These are phyloP conservation scores for Pelodytes ibericus DNA, from an alignment of 2,797 vertebrate genomes.

Conservation along the genomic window DNA sequence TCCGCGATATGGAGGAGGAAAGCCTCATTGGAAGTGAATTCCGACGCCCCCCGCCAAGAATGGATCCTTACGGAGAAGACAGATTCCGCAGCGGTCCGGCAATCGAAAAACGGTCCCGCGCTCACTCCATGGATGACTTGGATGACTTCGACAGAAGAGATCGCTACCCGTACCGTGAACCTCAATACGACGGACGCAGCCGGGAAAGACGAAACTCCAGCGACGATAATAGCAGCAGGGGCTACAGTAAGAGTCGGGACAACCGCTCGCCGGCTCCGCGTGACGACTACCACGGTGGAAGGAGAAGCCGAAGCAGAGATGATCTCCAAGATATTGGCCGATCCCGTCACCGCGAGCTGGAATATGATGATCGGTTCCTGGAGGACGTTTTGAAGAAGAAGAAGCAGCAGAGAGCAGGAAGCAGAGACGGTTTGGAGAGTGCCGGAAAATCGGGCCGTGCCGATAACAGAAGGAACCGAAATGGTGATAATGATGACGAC, in stretches of 20 bases:
- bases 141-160: conserved; percentile 73
- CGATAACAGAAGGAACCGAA: conserved; percentile 60
- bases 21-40: conserved; percentile 82
- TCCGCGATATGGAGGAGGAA: conserved; percentile 76
- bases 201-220: conserved; percentile 75
- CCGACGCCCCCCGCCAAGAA: conserved; percentile 62
- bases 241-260: conserved; percentile 62
- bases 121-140: conserved; percentile 85
- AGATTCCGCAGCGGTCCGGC: conserved; percentile 46
- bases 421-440: conserved; percentile 73
- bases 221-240: conserved; percentile 73
- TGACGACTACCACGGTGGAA: conserved; percentile 62
- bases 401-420: conserved; percentile 77
- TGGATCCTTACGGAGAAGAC: conserved; percentile 60
- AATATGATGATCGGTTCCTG: conserved; percentile 80
- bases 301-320: conserved; percentile 83
- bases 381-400: conserved; percentile 84
- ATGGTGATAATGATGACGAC: conserved; percentile 63
- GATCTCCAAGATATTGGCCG: conserved; percentile 79
- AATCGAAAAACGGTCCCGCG: conserved; percentile 66
- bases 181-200: conserved; percentile 64
- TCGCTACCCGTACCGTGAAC: conserved; percentile 60
- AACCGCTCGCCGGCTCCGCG: conserved; percentile 72
- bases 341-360: conserved; percentile 53
- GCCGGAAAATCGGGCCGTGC: conserved; percentile 68